Percentiles rank a stretch among this genome's conserved stretches.
Evolutionary conservation across 2,797 vertebrate species (phyloP).

Genomic region (Silurus lanzhouensis): DNA sequence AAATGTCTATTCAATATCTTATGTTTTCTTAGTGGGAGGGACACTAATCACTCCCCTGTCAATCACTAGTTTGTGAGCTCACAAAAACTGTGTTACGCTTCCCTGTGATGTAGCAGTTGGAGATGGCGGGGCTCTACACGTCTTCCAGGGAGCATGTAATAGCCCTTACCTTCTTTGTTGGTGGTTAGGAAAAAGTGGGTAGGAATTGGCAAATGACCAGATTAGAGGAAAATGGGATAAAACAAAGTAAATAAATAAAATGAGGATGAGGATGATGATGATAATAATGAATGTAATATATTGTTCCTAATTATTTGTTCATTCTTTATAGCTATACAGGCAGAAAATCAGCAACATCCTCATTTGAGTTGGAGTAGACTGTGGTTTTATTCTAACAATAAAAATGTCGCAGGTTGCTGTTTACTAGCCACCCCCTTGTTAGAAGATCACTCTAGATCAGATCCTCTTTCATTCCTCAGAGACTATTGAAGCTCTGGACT

Average conservation of each 20-base stretch:
- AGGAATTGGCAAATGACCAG: not conserved
- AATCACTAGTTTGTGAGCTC: not conserved
- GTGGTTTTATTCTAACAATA: not conserved
- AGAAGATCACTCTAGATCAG: not conserved
- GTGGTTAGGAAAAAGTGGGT: not conserved
- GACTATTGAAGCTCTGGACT: constrained; percentile 10
- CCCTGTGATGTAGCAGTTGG: not conserved
- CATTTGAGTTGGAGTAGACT: not conserved
- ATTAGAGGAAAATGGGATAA: not conserved
- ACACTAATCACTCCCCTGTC: not conserved
- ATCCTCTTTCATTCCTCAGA: not conserved
- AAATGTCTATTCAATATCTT: too few relatives aligned
- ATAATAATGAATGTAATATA: too few relatives aligned
- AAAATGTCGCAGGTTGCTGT: not conserved
- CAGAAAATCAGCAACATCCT: not conserved
- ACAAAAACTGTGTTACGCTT: not conserved
- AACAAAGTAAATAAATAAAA: not conserved
- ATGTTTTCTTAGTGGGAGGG: not conserved
- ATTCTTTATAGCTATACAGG: not conserved
- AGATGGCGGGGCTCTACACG: not conserved
- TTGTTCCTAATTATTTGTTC: not conserved
- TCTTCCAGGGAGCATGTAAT: not conserved
- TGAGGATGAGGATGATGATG: too few relatives aligned
- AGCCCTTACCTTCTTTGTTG: not conserved
- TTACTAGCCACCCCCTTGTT: not conserved